Evolutionary conservation across 1,140 invertebrate genomes (phyloP), one percentile per base, ranked within the genome.

Genomic region (Meloidogyne floridensis): DNA sequence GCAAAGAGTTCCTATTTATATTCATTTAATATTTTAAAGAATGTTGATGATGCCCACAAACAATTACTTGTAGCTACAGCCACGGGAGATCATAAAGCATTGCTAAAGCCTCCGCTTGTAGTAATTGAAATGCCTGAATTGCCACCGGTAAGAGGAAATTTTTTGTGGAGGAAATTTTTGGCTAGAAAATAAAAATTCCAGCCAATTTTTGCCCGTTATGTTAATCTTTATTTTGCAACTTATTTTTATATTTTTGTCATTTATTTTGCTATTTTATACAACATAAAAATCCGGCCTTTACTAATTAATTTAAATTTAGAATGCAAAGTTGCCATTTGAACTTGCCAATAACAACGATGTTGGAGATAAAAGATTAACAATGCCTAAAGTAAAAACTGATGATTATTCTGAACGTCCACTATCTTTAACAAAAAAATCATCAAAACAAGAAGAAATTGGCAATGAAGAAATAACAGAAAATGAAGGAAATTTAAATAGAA

Each of bases 11-110:
- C 32, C 32, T 32, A 2, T 54, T 54, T 54, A 54, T 65, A n/a
- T n/a, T n/a, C n/a, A n/a, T n/a, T n/a, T n/a, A n/a, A n/a, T n/a
- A n/a, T n/a, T 65, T n/a, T 65, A 65, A 65, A 65, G 59, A 65
- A 65, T 65, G 59, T 65, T 65, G 59, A 15, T 65, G 59, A 65
- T 65, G 59, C 59, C n/a, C 59, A 65, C n/a, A 65, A 65, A 65
- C 59, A 65, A 65, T 18, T 65, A 6, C 15, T 65, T n/a, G n/a
- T 15, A 65, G 59, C 59, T n/a, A 65, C 59, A 65, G 59, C n/a
- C n/a, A 65, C 59, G 1, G 59, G 59, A n/a, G 59, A 65, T 65
- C 59, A 65, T 65, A 65, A 18, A 6, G 59, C 59, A n/a, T 65
- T 65, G n/a, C n/a, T 65, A 65, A 15, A 65, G n/a, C 59, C 59